phyloP scores from a whole-genome alignment of 2,113 vertebrate genomes.

The Panthera uncia region DNA sequence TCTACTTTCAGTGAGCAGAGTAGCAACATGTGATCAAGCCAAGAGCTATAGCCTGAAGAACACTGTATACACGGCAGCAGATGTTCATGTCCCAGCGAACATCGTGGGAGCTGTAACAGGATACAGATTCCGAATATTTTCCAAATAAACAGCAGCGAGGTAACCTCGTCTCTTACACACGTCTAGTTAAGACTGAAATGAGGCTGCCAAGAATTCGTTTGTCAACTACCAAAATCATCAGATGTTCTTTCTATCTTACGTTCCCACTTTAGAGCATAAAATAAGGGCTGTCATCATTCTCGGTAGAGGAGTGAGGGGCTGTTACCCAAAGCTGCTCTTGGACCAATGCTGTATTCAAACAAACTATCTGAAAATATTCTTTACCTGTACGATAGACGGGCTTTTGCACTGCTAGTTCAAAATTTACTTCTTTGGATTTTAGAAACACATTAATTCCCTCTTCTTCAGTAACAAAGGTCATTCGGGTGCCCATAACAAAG shows the following conservation, averaged over 20 bases:
- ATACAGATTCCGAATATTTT: background rate
- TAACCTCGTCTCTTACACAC: background rate
- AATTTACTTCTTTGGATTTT: slow-evolving; percentile 88
- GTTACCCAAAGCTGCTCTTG: background rate
- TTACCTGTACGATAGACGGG: slow-evolving; percentile 87
- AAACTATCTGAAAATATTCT: background rate
- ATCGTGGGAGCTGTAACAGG: background rate
- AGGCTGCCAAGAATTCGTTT: background rate
- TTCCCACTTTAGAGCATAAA: background rate
- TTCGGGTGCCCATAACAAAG: slow-evolving; percentile 85
- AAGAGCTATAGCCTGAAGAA: background rate
- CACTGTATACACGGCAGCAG: background rate
- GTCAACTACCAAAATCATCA: background rate
- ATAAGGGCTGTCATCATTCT: background rate
- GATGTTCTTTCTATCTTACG: background rate
- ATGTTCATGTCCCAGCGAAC: background rate
- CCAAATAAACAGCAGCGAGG: background rate
- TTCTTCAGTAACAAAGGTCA: slow-evolving; percentile 89
- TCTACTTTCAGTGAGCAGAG: background rate
- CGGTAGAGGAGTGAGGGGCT: background rate
- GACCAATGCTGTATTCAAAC: background rate
- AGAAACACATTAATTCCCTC: slow-evolving; percentile 87
- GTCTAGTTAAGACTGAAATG: background rate
- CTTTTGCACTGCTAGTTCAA: slow-evolving; percentile 88
- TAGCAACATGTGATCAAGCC: background rate